Evolutionary conservation across 2,797 vertebrate genomes (phyloP).

Genomic region (Esox lucius): DNA sequence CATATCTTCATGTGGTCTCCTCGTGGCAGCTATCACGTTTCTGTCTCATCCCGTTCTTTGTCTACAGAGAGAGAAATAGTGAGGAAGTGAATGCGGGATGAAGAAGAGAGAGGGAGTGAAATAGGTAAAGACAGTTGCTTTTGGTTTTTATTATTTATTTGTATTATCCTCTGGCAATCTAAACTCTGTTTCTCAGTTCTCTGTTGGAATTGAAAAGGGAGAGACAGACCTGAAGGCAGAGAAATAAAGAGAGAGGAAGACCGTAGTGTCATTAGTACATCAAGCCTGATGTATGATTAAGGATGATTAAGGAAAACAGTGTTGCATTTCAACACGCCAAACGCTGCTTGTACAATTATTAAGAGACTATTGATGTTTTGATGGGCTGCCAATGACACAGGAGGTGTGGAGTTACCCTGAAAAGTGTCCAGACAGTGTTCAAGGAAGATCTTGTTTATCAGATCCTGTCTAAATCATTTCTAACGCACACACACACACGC

Average conservation of each 20-base stretch:
- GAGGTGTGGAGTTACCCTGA: conserved; percentile 20
- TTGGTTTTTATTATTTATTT: too few relatives aligned
- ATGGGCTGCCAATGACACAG: conserved; percentile 35
- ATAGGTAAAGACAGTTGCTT: too few relatives aligned
- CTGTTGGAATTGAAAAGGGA: too few relatives aligned
- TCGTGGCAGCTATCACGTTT: neutral
- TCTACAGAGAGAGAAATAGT: neutral
- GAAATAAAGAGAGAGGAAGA: too few relatives aligned
- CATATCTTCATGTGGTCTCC: neutral
- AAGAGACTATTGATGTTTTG: conserved; percentile 15
- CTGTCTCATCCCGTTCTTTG: neutral
- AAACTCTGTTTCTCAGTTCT: too few relatives aligned
- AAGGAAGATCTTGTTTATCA: conserved; percentile 9
- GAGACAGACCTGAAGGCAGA: too few relatives aligned
- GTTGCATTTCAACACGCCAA: conserved; percentile 33
- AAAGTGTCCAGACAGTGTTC: conserved; percentile 14
- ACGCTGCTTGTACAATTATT: conserved; percentile 5
- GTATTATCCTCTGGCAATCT: too few relatives aligned
- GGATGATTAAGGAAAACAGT: conserved; percentile 1
- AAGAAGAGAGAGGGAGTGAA: too few relatives aligned
- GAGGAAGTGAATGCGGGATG: too few relatives aligned
- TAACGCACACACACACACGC: neutral
- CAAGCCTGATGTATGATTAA: neutral
- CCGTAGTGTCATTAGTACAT: conserved; percentile 4
- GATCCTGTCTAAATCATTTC: conserved; percentile 14